Evolutionary conservation across 2,888 invertebrate species (phyloP), one percentile per base, ranked within the genome.

Genomic region (Campopleginae sp.): DNA sequence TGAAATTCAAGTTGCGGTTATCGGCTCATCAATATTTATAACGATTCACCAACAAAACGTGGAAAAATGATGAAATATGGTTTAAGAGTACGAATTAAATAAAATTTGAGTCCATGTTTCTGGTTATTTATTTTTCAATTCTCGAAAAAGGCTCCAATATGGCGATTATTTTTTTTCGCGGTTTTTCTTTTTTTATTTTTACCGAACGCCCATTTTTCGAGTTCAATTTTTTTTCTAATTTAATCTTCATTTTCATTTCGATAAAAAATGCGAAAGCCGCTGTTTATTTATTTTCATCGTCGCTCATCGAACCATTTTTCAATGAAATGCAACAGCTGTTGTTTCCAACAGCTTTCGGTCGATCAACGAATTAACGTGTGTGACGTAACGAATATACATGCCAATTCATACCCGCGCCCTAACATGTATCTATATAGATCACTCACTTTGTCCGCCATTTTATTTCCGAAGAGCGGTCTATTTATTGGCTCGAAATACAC

Each of bases 401-500:
- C 46, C 14, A 74, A 78, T 33, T 42, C 72, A 33, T 58, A 78
- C 78, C 58, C 72, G 38, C 38, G 38, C 38, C 46, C 78, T 58
- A 44, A 17, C 38, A 65, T 12, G 1, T 23, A 23, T 14, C 7
- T 8, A 8, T 46, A 58, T 75, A 38, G 48, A 51, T 51, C 23
- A 88, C 88, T 88, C 84, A 88, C 88, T 65, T 78, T 87, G 68
- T 86, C 85, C 86, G 88, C 88, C 88, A 88, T 88, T 33, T 78
- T 76, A 81, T 17, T 23, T 61, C 46, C 33, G 48, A 63, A 70
- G 23, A 84, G 79, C 81, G 82, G 54, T 63, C 66, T 70, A 71
- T 61, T 66, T 80, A 1, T 48, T 2, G n/a, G 10, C 80, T 48
- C 48, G 51, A 71, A 46, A n/a, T 10, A 1, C 38, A 5, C 38